These are phyloP conservation scores for Engraulis encrasicolus DNA, from an alignment of 2,113 vertebrate genomes.

Conservation along the genomic window DNA sequence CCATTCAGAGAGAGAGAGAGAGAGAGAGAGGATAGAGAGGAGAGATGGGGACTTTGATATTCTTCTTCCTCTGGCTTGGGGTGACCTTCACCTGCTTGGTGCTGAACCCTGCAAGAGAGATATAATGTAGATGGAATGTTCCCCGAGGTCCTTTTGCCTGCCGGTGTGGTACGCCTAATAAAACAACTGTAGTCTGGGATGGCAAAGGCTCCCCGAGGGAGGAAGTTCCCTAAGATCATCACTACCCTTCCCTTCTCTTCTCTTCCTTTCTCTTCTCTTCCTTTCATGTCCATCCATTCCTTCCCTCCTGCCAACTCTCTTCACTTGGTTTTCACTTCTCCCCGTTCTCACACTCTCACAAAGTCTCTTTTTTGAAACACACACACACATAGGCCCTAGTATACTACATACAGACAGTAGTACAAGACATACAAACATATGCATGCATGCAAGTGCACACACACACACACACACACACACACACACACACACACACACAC, in stretches of 20 bases:
- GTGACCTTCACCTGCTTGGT: slow-evolving; percentile 74
- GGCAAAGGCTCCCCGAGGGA: slow-evolving; percentile 62
- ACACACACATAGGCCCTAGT: too few species aligned
- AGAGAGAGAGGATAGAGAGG: neutral
- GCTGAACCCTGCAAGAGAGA: slow-evolving; percentile 63
- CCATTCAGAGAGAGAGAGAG: neutral
- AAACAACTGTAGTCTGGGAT: slow-evolving; percentile 62
- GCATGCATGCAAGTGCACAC: too few species aligned
- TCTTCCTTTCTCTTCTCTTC: too few species aligned
- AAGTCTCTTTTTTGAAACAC: neutral
- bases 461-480: too few species aligned
- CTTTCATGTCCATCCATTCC: too few species aligned
- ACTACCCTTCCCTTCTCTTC: neutral
- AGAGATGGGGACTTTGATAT: slow-evolving; percentile 67
- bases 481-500: too few species aligned
- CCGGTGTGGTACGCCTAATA: slow-evolving; percentile 67
- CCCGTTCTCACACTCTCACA: too few species aligned
- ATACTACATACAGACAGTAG: too few species aligned
- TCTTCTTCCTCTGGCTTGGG: slow-evolving; percentile 65
- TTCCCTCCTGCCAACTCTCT: too few species aligned
- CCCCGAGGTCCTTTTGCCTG: slow-evolving; percentile 66
- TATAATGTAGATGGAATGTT: slow-evolving; percentile 66
- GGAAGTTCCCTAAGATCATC: slow-evolving; percentile 59
- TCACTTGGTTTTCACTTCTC: too few species aligned
- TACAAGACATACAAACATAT: too few species aligned